Conservation (phyloP, 2,888 invertebrate genomes). For the Parochlus steinenii region DNA sequence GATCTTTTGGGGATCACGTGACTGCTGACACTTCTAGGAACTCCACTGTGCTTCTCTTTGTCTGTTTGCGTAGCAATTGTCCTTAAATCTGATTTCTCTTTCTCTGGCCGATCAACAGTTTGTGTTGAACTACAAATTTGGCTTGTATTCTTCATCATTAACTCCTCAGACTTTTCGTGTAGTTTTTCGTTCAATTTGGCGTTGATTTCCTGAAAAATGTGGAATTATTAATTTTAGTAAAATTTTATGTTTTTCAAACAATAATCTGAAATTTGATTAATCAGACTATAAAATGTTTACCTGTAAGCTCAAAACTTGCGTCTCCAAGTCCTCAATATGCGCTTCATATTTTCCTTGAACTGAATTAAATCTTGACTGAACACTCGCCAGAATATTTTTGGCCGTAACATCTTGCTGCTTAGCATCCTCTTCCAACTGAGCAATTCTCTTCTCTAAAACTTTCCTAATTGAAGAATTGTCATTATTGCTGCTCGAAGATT, state of each 20-base stretch:
- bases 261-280: neutral
- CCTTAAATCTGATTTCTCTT: slow-evolving; percentile 21
- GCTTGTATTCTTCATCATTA: slow-evolving; percentile 26
- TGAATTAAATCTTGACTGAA: slow-evolving; percentile 59
- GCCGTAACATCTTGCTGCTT: slow-evolving; percentile 53
- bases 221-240: neutral
- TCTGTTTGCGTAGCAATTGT: slow-evolving; percentile 21
- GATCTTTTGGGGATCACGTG: slow-evolving; percentile 36
- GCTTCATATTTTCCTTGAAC: slow-evolving; percentile 61
- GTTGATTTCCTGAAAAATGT: slow-evolving; percentile 31
- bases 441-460: slow-evolving; percentile 51
- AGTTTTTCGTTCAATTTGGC: slow-evolving; percentile 38
- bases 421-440: slow-evolving; percentile 50
- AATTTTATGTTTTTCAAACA: slow-evolving; percentile 4
- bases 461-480: slow-evolving; percentile 27
- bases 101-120: slow-evolving; percentile 21
- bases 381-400: slow-evolving; percentile 49
- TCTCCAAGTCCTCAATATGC: slow-evolving; percentile 57
- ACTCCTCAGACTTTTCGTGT: slow-evolving; percentile 27
- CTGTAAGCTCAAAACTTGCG: slow-evolving; percentile 39
- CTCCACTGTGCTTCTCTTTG: no score
- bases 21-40: no score
- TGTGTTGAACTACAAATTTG: slow-evolving; percentile 20
- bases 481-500: slow-evolving; percentile 35
- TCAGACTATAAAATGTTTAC: no score